A percentile compares a stretch with the other conserved stretches of the same genome.
These are phyloP conservation scores for Leptobrachium leishanense DNA, from an alignment of 2,113 vertebrate genomes.

Conservation along the genomic window DNA sequence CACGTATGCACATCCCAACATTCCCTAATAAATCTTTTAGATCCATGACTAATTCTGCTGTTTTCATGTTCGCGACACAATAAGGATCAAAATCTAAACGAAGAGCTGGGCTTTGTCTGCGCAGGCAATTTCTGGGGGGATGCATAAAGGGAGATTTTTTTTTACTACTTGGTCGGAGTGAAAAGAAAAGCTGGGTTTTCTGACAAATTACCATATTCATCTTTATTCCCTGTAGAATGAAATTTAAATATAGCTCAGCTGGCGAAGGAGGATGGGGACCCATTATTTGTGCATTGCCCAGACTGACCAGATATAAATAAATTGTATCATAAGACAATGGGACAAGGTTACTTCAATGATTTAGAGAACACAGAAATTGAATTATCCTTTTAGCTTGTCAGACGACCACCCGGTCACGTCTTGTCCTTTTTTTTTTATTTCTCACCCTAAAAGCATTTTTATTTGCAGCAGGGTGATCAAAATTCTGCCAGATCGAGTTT, in stretches of 20 bases:
- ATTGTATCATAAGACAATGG: conserved; percentile 14
- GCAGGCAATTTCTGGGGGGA: conserved; percentile 38
- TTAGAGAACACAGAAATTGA: conserved; percentile 34
- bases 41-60: conserved; percentile 42
- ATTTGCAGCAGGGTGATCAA: neutral
- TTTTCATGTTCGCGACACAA: conserved; percentile 39
- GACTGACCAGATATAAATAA: conserved; percentile 38
- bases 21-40: conserved; percentile 41
- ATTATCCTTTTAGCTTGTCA: conserved; percentile 44
- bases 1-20: conserved; percentile 30
- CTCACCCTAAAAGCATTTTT: neutral
- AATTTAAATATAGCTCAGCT: conserved; percentile 46
- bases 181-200: conserved; percentile 35
- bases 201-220: conserved; percentile 31
- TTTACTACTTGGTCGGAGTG: neutral
- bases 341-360: conserved; percentile 43
- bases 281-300: conserved; percentile 15
- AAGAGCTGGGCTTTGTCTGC: conserved; percentile 18
- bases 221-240: conserved; percentile 17
- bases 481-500: neutral
- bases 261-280: neutral
- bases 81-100: conserved; percentile 30
- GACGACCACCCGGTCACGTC: conserved; percentile 29
- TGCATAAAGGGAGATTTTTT: conserved; percentile 16
- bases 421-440: conserved; percentile 11